Base-by-base conservation (phyloP, 1,140 invertebrate genomes). In the Plectrocnemia conspersa region DNA sequence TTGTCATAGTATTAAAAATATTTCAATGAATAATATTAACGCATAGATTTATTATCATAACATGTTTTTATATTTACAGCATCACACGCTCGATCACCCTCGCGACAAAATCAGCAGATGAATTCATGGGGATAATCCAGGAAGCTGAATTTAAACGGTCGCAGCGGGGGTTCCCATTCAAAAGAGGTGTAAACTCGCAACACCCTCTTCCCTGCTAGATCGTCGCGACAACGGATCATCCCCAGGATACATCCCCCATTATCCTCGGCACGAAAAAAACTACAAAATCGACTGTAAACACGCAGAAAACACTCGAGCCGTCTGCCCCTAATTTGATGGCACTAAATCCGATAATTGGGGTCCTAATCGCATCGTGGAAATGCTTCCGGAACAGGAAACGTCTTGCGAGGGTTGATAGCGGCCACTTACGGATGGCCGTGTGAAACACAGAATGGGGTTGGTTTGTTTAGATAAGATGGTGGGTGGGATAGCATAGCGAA, bases 401-500 rank as follows among this genome's bases (percentile, higher is more conserved):
- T 45, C 18, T 19, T 9, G 18, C 13, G 9, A 40, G 18, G 9
- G 36, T n/a, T 19, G 10, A 40, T 18, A 40, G 22, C 36, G 22
- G 18, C 15, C 27, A 6, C 27, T n/a, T n/a, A n/a, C n/a, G n/a
- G n/a, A 29, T 29, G 27, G 27, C 27, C 6, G 27, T 7, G 27
- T 29, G 6, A 7, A 7, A 23, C 19, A 23, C 11, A 46, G 16
- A 15, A 46, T 44, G 45, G 50, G 58, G 58, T 53, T 52, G 36
- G 42, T 32, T 36, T 25, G 15, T 19, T 9, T 19, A 33, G 59
- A 61, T 61, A 61, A 61, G 59, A 56, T 54, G 40, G 21, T 38
- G n/a, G 35, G 18, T 4, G 41, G 42, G 42, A 54, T 61, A 56
- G 50, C 18, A 22, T 16, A 23, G 38, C n/a, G n/a, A n/a, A n/a